These are phyloP conservation scores for Abrostola tripartita DNA, from an alignment of 2,888 invertebrate genomes.

Conservation along the genomic window DNA sequence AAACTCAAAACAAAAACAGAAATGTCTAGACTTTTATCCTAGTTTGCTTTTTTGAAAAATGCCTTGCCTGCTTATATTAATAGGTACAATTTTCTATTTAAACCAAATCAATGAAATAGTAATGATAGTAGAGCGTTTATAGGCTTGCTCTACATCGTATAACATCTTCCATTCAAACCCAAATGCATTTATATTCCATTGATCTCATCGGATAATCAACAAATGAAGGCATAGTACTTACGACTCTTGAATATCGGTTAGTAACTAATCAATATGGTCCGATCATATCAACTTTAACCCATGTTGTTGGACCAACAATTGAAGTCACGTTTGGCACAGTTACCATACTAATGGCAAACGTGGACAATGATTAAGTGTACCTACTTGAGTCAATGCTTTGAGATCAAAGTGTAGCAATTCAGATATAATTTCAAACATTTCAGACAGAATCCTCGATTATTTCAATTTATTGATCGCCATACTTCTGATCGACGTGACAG, in stretches of 20 bases:
- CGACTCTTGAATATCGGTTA: background rate
- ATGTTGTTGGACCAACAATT: background rate
- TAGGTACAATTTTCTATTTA: too few relatives aligned
- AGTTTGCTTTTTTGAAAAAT: too few relatives aligned
- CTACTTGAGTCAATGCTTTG: background rate
- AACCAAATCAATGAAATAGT: too few relatives aligned
- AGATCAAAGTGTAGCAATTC: background rate
- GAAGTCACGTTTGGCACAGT: background rate
- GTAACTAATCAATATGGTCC: constrained; percentile 1
- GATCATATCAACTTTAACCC: constrained; percentile 1
- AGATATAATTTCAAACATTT: too few relatives aligned
- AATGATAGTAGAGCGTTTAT: too few relatives aligned
- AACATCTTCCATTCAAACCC: background rate
- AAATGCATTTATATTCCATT: background rate
- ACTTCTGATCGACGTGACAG: too few relatives aligned
- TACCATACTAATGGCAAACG: background rate
- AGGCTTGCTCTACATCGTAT: background rate
- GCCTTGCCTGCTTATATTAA: too few relatives aligned
- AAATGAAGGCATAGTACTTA: background rate
- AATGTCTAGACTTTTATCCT: too few relatives aligned
- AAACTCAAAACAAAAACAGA: too few relatives aligned
- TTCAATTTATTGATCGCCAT: too few relatives aligned
- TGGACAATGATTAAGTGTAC: background rate
- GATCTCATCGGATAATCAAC: background rate
- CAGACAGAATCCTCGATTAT: too few relatives aligned